Evolutionary conservation across 2,888 invertebrate genomes (phyloP), one percentile per base, ranked within the genome.

Genomic region (Smittia sp.): DNA sequence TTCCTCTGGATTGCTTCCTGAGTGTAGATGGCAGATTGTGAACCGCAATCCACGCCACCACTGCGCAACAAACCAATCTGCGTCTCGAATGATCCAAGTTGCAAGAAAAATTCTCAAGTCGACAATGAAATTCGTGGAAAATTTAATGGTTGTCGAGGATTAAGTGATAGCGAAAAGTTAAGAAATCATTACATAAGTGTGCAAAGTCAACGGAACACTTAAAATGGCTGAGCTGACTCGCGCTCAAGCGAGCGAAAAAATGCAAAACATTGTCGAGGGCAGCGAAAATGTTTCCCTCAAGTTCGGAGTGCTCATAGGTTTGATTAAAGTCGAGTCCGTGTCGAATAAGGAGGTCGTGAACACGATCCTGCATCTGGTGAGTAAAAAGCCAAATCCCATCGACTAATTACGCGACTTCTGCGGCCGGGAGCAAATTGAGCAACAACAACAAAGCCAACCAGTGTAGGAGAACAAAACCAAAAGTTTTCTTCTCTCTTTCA

Each of bases 181-280:
- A 69, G 27, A 69, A 69, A 54, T 54, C 41, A 22, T 27, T 69
- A 25, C 22, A 41, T 69, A 54, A 69, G 52, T 69, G 27, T 52
- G 18, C 22, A 27, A 22, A 24, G 41, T 54, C 1, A 54, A 27
- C 54, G 54, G 54, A 69, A 22, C 25, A 54, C n/a, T 54, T 15
- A 69, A 69, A 52, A 69, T 52, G 69, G 52, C 69, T 15, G 69
- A 69, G 18, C 24, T 69, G 9, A 54, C 41, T 27, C 46, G 69
- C 20, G 54, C 54, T 41, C 69, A 69, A 69, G 22, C 24, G 1
- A 69, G 69, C 54, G 69, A 69, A 69, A 69, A 69, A 54, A 54
- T 69, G 54, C 69, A 69, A 69, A 69, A 69, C 69, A 69, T 69
- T 54, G 69, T 54, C 18, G 69, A 69, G 27, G 69, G 69, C 22